Conservation (phyloP, 2,888 invertebrate genomes). For the Lasioglossum vierecki region DNA sequence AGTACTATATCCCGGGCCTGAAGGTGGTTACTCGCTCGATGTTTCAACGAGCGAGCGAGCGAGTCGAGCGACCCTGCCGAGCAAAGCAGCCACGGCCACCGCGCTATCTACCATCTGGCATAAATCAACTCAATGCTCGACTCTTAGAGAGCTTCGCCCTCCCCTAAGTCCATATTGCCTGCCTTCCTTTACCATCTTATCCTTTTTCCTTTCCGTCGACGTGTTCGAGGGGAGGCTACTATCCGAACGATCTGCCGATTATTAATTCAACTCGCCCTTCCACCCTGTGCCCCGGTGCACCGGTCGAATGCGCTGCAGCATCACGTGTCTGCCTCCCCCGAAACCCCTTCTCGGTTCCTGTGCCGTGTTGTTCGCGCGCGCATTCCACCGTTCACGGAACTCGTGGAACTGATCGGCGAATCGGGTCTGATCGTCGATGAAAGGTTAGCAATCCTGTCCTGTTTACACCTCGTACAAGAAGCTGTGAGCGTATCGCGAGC, state of each 20-base stretch:
- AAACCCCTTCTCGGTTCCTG: not conserved
- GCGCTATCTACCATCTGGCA: conserved; percentile 82
- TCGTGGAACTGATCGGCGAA: conserved; percentile 15
- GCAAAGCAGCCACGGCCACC: conserved; percentile 75
- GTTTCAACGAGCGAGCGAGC: conserved; percentile 60
- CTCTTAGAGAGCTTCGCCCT: conserved; percentile 78
- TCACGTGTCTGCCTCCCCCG: conserved; percentile 10
- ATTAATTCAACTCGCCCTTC: conserved; percentile 81
- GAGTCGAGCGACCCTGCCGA: conserved; percentile 63
- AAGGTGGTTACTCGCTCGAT: conserved; percentile 67
- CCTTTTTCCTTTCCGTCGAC: conserved; percentile 58
- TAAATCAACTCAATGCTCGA: conserved; percentile 83
- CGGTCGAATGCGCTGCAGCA: conserved; percentile 16
- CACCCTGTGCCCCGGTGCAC: conserved; percentile 57
- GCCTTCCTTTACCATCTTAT: conserved; percentile 68
- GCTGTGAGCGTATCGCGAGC: conserved; percentile 29
- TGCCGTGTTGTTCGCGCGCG: not conserved
- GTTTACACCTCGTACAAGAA: conserved; percentile 62
- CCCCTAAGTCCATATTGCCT: conserved; percentile 79
- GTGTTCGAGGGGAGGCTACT: conserved; percentile 72
- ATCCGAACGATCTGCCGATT: conserved; percentile 80
- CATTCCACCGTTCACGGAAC: conserved; percentile 43
- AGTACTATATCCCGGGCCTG: conserved; percentile 64
- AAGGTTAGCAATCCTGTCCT: conserved; percentile 42
- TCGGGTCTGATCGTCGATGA: conserved; percentile 51